Evolutionary conservation across 2,888 invertebrate species (phyloP).

Genomic region (Morpho deidamia): DNA sequence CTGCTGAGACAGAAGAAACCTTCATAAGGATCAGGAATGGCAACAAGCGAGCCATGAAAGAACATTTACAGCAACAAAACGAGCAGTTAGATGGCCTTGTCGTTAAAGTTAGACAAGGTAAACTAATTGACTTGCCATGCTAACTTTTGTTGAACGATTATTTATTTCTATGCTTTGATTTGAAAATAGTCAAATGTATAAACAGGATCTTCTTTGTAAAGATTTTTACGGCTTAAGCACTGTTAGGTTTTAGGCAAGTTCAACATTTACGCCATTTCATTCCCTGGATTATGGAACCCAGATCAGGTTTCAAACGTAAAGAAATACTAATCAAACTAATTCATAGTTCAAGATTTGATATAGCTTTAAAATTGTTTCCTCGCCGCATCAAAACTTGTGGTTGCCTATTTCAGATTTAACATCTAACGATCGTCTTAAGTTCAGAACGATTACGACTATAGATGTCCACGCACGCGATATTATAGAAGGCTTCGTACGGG

Average conservation of each 20-base stretch:
- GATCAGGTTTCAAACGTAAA: too few species aligned
- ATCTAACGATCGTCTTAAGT: slow-evolving; percentile 90
- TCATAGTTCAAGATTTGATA: too few species aligned
- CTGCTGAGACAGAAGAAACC: slow-evolving; percentile 95
- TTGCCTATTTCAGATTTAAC: slow-evolving; percentile 74
- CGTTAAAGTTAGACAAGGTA: slow-evolving; percentile 79
- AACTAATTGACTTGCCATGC: not conserved
- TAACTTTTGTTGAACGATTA: too few species aligned
- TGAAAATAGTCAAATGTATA: too few species aligned
- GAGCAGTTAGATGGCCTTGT: slow-evolving; percentile 91
- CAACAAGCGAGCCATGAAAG: slow-evolving; percentile 93
- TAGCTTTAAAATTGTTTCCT: not conserved
- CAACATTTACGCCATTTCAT: too few species aligned
- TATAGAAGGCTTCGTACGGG: slow-evolving; percentile 87
- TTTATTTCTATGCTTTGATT: too few species aligned
- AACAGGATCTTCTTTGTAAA: too few species aligned
- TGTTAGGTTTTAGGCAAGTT: too few species aligned
- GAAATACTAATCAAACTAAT: too few species aligned
- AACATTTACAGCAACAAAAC: slow-evolving; percentile 89
- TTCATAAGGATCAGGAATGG: slow-evolving; percentile 84
- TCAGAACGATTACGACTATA: slow-evolving; percentile 92
- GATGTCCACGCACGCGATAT: slow-evolving; percentile 96
- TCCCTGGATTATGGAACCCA: too few species aligned
- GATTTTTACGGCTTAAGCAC: too few species aligned
- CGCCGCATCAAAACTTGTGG: not conserved